These are phyloP conservation scores for Manis javanica DNA, from an alignment of 2,797 vertebrate genomes.

Conservation along the genomic window DNA sequence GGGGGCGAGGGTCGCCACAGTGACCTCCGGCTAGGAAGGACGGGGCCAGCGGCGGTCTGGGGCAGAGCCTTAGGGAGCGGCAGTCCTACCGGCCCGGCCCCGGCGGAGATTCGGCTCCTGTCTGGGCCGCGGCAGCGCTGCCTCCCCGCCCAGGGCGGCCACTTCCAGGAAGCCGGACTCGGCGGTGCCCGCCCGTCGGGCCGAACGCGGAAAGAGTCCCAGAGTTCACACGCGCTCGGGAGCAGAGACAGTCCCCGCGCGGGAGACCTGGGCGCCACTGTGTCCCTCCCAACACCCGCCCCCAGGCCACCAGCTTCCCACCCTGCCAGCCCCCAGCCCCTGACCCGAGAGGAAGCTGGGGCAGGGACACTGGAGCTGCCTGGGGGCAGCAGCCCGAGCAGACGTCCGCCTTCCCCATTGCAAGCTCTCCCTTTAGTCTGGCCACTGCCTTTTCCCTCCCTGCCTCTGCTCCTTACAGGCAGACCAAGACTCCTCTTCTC, in stretches of 20 bases:
- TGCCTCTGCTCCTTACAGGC: background rate
- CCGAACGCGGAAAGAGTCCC: background rate
- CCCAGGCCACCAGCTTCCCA: fast-evolving
- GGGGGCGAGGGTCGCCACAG: background rate
- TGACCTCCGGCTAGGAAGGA: background rate
- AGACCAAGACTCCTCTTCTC: background rate
- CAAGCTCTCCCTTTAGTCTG: no score
- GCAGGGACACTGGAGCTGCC: background rate
- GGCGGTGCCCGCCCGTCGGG: background rate
- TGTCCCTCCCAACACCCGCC: background rate
- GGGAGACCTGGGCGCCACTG: background rate
- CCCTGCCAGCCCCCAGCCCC: background rate
- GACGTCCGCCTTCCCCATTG: background rate
- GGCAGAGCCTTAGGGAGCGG: background rate
- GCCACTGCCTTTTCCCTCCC: background rate
- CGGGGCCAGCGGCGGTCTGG: background rate
- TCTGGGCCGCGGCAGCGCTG: background rate
- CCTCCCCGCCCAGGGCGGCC: background rate
- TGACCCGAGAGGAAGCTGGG: background rate
- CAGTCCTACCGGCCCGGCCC: background rate
- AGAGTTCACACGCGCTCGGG: background rate
- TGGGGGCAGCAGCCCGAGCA: background rate
- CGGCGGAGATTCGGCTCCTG: background rate
- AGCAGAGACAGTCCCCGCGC: background rate
- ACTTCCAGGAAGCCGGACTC: constrained; percentile 6